phyloP scores from a whole-genome alignment of 2,113 vertebrate species.

The Ornithorhynchus anatinus region DNA sequence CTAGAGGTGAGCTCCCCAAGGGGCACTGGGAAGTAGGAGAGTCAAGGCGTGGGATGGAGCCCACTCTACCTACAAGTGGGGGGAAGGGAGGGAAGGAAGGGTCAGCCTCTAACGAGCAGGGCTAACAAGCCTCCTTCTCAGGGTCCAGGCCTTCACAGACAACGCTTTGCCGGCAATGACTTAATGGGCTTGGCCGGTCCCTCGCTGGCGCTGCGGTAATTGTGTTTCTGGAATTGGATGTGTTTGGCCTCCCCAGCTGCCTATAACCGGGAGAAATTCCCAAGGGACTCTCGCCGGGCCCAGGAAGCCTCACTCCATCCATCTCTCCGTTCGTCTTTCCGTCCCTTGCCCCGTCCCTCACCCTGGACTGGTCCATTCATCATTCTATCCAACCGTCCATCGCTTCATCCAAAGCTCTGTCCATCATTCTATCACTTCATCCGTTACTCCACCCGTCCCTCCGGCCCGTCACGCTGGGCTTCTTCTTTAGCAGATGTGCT shows the following conservation, averaged over 20 bases:
- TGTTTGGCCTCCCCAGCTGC: neutral
- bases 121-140: neutral
- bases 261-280: neutral
- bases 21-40: no score
- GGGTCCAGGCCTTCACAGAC: neutral
- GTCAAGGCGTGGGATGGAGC: no score
- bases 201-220: slow-evolving; percentile 46
- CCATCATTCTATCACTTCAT: no score
- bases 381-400: no score
- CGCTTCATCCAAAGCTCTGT: no score
- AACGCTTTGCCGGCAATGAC: slow-evolving; percentile 30
- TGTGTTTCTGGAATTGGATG: slow-evolving; percentile 61
- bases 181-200: slow-evolving; percentile 58
- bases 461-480: no score
- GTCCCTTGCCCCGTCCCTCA: neutral
- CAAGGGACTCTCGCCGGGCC: no score
- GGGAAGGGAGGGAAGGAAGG: slow-evolving; percentile 64
- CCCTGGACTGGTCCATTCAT: accelerated
- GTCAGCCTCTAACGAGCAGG: neutral
- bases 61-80: slow-evolving; percentile 62
- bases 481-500: no score
- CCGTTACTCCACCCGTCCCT: no score
- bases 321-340: no score
- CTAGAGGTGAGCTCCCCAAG: no score
- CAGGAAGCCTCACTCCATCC: no score